Evolutionary conservation across 2,797 vertebrate species (phyloP), one percentile per base, ranked within the genome.

Genomic region (Xiphophorus birchmanni): DNA sequence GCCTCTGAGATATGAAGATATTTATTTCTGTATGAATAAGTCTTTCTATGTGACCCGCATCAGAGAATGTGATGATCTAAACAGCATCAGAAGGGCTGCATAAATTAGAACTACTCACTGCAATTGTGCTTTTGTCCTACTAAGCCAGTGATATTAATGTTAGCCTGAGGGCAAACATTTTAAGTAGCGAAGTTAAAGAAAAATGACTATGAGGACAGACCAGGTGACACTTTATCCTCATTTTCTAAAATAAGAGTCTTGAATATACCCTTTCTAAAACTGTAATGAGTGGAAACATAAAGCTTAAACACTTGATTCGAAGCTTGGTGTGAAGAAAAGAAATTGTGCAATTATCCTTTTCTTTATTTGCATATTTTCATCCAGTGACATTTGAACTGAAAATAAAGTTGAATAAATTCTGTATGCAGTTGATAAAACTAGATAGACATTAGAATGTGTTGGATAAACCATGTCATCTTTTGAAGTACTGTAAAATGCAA

Each of bases 111-210:
- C 69, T 48, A 60, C 26, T 50, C 74, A 74, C 18, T 6, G 23
- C 9, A 54, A 26, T 54, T 54, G 50, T 40, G 54, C 54, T 21
- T 40, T 74, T 74, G 45, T 79, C 54, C 78, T 65, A 74, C 56
- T 48, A 40, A 74, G 45, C 60, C 26, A 18, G 35, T 63, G 78
- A 79, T 78, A 37, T 50, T 50, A 29, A 37, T 47, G 54, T 73
- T n/a, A 17, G 56, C 78, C 58, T n/a, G 2, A 79, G 42, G 56
- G 44, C 26, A 63, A 40, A 65, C 63, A 65, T 42, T 26, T 29
- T 26, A 60, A 58, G 42, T 79, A 79, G 60, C 18, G 5, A 23
- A 47, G 21, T 50, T 54, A 42, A 78, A 71, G 56, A 21, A 47
- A 79, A 60, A 13, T 18, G 23, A 29, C 17, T 47, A n/a, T 26